Evolutionary conservation across 1,140 invertebrate species (phyloP).

Genomic region (Drosophila elegans): DNA sequence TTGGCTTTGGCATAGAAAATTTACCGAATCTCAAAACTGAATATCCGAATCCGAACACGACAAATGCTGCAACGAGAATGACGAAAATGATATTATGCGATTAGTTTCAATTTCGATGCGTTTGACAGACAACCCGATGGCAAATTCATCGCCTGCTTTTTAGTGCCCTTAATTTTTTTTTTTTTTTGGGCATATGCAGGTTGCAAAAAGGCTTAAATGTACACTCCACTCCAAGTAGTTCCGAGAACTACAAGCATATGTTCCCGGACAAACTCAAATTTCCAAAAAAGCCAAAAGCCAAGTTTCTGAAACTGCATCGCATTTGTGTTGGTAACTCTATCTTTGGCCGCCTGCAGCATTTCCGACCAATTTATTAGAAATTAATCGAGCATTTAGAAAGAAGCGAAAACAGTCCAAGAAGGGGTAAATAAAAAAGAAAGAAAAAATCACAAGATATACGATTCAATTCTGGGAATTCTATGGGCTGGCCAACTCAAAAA

Average conservation of each 20-base stretch:
- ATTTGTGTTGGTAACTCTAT: constrained; percentile 55
- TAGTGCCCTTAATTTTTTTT: constrained; percentile 11
- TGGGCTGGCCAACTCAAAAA: constrained; percentile 47
- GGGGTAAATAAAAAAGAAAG: not conserved
- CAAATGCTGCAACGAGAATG: constrained; percentile 83
- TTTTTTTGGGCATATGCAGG: constrained; percentile 22
- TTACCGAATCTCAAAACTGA: constrained; percentile 29
- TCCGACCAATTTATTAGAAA: constrained; percentile 82
- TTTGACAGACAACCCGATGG: constrained; percentile 40
- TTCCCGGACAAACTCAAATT: constrained; percentile 35
- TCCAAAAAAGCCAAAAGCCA: constrained; percentile 25
- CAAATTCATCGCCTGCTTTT: constrained; percentile 62
- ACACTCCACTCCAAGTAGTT: constrained; percentile 11
- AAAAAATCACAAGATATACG: constrained; percentile 66
- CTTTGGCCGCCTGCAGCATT: constrained; percentile 68
- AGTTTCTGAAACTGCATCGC: constrained; percentile 32
- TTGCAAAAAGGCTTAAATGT: constrained; percentile 9
- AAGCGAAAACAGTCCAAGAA: constrained; percentile 2
- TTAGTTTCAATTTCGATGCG: constrained; percentile 55
- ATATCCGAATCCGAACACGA: constrained; percentile 68
- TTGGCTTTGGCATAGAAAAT: constrained; percentile 33
- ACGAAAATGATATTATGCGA: constrained; percentile 52
- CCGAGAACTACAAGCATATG: constrained; percentile 8
- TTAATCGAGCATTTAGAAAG: constrained; percentile 81
- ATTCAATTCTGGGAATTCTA: constrained; percentile 77